Conservation (phyloP, 2,113 vertebrate species). For the Manacus vitellinus region DNA sequence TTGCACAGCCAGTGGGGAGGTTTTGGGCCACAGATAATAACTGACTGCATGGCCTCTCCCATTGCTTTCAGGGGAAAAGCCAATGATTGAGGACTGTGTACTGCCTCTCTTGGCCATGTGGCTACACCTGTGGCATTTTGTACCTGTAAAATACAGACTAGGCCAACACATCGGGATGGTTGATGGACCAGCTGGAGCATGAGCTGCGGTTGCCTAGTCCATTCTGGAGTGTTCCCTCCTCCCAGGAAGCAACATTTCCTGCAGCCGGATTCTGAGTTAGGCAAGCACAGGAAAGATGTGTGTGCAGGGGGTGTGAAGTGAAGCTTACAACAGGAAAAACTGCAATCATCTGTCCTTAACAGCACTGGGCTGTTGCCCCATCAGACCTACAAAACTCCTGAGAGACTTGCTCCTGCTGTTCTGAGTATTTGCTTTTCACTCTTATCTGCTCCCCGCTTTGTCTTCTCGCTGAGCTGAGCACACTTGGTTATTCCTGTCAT, state of each 20-base stretch:
- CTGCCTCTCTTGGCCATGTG: not conserved
- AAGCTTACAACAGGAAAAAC: not conserved
- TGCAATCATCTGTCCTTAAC: not conserved
- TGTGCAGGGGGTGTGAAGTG: not conserved
- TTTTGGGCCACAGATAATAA: not conserved
- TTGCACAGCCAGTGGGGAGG: not conserved
- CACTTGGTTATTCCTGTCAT: not conserved
- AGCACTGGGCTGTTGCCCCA: not conserved
- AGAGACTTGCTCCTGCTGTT: not conserved
- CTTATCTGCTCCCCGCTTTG: not conserved
- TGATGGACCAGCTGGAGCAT: not conserved
- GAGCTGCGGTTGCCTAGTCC: accelerated
- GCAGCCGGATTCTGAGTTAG: accelerated
- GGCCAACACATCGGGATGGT: not conserved
- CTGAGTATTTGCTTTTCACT: not conserved
- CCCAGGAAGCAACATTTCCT: not conserved
- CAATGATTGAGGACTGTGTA: accelerated
- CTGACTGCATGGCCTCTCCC: not conserved
- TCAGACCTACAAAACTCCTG: not conserved
- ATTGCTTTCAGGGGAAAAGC: not conserved
- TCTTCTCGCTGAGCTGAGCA: not conserved
- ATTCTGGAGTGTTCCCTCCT: not conserved
- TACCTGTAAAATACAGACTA: not conserved
- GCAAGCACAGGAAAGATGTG: not conserved
- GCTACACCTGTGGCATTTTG: not conserved